A percentile compares a stretch with the other conserved stretches of the same genome.
These are phyloP conservation scores for Odontamblyopus lacepedii DNA, from an alignment of 2,797 vertebrate genomes.

Conservation along the genomic window DNA sequence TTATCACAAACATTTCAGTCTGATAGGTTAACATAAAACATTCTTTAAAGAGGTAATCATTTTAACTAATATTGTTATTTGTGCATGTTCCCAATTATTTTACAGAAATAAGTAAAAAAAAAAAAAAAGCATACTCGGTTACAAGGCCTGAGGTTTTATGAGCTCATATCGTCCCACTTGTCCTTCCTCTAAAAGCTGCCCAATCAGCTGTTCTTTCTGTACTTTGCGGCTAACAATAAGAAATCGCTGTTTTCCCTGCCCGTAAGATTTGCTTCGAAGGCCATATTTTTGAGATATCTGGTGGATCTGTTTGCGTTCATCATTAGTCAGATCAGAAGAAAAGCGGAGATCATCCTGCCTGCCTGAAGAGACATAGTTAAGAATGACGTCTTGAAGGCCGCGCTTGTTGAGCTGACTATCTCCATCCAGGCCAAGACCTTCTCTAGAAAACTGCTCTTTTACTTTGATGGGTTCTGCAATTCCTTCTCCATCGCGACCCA, in stretches of 20 bases:
- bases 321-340: conserved; percentile 92
- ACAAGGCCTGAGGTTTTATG: conserved; percentile 88
- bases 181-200: conserved; percentile 93
- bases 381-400: conserved; percentile 93
- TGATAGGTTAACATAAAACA: not conserved
- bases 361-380: conserved; percentile 89
- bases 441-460: conserved; percentile 94
- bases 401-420: conserved; percentile 88
- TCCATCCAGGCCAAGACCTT: conserved; percentile 89
- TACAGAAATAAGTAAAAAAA: not conserved
- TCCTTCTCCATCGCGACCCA: conserved; percentile 92
- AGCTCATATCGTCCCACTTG: conserved; percentile 95
- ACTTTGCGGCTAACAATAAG: conserved; percentile 93
- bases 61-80: not conserved
- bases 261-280: conserved; percentile 94
- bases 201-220: conserved; percentile 90
- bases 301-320: conserved; percentile 95
- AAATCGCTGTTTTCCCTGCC: conserved; percentile 89
- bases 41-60: not conserved
- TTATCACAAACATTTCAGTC: conserved; percentile 17
- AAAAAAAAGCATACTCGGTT: conserved; percentile 29
- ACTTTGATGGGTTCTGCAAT: conserved; percentile 94
- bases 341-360: conserved; percentile 94
- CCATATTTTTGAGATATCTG: conserved; percentile 92
- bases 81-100: not conserved